Evolutionary conservation across 2,113 vertebrate genomes (phyloP), one percentile per base, ranked within the genome.

Genomic region (Trachemys scripta): DNA sequence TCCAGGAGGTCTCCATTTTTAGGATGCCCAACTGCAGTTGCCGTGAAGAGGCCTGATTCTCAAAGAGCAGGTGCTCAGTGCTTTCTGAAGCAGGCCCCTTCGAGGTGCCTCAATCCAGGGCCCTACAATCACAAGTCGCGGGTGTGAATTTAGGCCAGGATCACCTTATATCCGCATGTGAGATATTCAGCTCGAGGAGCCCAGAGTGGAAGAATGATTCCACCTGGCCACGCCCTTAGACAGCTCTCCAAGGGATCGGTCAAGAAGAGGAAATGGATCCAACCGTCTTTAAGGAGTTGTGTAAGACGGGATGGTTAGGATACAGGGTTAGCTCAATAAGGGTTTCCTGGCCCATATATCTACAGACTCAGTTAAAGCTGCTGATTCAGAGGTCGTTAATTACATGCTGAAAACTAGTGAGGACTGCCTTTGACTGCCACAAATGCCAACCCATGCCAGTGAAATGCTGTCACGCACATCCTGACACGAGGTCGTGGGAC

Each of bases 311-410:
- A 45, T 62, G 38, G 49, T 20, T n/a, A 19, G 2, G 38, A 27
- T 10, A 76, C 85, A 85, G 62, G 85, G 78, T 79, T 80, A 81
- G 89, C 84, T 87, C 29, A 49, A 87, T 13, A 51, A 87, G 50
- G 53, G 27, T 50, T 54, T 93, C 51, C 89, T 82, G 79, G 87
- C 49, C 59, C 87, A 82, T 89, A 53, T 27, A 54, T 50, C 80
- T 76, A 45, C 54, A n/a, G 17, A 27, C 22, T 80, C 88, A 82
- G 51, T 88, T 59, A 2, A 4, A 90, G 83, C 47, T 90, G 88
- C 83, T 86, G 85, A 84, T 85, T 88, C 88, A 24, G 89, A 27
- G 10, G n/a, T 47, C 0, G 22, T 27, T 84, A 76, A 80, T 86
- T 87, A 82, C 81, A 47, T 0, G 0, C 85, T 65, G 86, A 89